Evolutionary conservation across 64 coral and sea anemone genomes (phyloP).

Genomic region (Anthopleura sola): DNA sequence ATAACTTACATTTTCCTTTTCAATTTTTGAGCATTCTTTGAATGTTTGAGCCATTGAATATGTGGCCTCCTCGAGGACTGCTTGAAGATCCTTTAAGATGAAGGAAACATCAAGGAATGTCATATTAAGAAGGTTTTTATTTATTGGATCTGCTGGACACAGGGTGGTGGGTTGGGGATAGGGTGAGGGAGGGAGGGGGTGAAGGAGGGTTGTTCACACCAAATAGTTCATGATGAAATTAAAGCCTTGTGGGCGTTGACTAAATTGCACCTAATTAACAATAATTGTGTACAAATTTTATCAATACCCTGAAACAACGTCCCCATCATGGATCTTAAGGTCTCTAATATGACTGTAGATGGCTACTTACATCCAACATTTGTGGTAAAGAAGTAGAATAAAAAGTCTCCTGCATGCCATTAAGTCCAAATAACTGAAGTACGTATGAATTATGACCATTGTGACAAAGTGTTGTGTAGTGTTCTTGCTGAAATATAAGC

Average conservation of each 20-base stretch:
- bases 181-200: too few species aligned
- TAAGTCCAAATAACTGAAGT: conserved; percentile 68
- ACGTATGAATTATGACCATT: conserved; percentile 96
- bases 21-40: conserved; percentile 43
- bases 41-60: conserved; percentile 28
- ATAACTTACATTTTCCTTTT: conserved; percentile 60
- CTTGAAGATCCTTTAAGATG: conserved; percentile 31
- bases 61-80: conserved; percentile 31
- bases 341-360: neutral
- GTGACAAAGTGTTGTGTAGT: conserved; percentile 80
- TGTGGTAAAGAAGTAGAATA: conserved; percentile 79
- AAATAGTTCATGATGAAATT: too few species aligned
- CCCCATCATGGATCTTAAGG: too few species aligned
- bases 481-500: conserved; percentile 72
- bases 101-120: neutral
- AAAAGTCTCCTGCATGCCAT: conserved; percentile 75
- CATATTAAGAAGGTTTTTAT: neutral
- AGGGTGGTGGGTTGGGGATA: too few species aligned
- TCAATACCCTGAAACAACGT: too few species aligned
- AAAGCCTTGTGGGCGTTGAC: too few species aligned
- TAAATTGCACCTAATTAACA: too few species aligned
- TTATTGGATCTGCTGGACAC: too few species aligned
- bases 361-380: conserved; percentile 82
- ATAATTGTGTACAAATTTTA: too few species aligned
- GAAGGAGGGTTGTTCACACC: too few species aligned